Evolutionary conservation across 2,797 vertebrate genomes (phyloP).

Genomic region (Gorsachius magnificus): DNA sequence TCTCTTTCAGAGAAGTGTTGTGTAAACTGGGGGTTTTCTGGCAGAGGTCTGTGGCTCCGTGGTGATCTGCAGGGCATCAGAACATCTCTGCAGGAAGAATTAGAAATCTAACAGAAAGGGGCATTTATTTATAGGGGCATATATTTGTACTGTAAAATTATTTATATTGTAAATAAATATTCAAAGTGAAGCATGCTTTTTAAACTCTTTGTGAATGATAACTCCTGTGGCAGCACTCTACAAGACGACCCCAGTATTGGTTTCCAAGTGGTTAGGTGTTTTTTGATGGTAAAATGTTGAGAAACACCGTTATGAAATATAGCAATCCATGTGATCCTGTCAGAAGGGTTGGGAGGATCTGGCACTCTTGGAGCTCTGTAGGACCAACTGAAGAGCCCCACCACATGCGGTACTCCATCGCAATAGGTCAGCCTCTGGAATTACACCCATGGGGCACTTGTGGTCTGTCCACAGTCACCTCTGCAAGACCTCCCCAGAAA

Average conservation of each 20-base stretch:
- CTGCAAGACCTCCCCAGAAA: neutral
- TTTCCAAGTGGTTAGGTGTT: neutral
- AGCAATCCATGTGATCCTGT: neutral
- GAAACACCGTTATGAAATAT: neutral
- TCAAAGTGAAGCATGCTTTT: neutral
- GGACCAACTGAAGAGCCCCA: neutral
- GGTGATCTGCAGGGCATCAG: neutral
- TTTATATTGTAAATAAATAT: neutral
- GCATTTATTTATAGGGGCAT: neutral
- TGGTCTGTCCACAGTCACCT: neutral
- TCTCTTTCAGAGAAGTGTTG: neutral
- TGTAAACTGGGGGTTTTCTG: neutral
- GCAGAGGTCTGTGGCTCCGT: neutral
- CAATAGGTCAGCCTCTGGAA: neutral
- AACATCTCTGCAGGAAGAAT: neutral
- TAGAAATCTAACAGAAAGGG: neutral
- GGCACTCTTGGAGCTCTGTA: neutral
- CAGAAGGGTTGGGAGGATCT: neutral
- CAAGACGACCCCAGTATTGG: neutral
- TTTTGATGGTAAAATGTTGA: neutral
- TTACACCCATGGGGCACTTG: neutral
- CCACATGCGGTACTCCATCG: rapidly evolving
- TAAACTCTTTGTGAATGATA: neutral
- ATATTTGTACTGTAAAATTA: neutral
- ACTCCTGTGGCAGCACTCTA: neutral